phyloP scores from a whole-genome alignment of 2,113 vertebrate genomes.

The Oriolus oriolus region DNA sequence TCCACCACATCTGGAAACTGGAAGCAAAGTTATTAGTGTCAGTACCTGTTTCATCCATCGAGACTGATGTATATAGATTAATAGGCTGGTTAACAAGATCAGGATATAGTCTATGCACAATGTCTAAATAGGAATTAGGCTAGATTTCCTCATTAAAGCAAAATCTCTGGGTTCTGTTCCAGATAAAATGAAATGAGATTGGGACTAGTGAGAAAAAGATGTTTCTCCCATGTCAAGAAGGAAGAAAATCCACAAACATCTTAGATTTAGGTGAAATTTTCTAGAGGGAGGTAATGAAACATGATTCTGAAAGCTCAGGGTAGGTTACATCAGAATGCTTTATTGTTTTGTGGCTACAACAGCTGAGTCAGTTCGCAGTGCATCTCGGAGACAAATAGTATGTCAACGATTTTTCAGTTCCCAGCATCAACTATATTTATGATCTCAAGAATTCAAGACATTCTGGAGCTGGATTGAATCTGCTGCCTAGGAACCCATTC shows the following conservation, averaged over 20 bases:
- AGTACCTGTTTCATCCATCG: not conserved
- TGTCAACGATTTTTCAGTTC: not conserved
- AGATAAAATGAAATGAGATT: not conserved
- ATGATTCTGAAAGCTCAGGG: not conserved
- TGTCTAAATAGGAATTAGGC: not conserved
- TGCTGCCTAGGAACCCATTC: not conserved
- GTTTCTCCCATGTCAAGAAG: not conserved
- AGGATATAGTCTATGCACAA: not conserved
- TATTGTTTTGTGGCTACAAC: not conserved
- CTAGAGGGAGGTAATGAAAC: not conserved
- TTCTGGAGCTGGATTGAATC: not conserved
- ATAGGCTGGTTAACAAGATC: conserved; percentile 33
- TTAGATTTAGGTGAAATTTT: conserved; percentile 16
- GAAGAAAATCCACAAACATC: not conserved
- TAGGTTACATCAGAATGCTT: conserved; percentile 9
- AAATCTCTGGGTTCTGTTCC: not conserved
- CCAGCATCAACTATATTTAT: conserved; percentile 21
- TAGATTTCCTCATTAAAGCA: not conserved
- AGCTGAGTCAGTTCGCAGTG: conserved; percentile 29
- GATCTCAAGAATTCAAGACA: not conserved
- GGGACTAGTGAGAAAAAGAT: not conserved
- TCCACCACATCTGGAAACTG: not conserved
- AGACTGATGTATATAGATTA: conserved; percentile 24
- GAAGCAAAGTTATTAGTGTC: conserved; percentile 30
- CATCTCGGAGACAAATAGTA: not conserved